Conservation (phyloP, 2,113 vertebrate species). For the Perca flavescens region DNA sequence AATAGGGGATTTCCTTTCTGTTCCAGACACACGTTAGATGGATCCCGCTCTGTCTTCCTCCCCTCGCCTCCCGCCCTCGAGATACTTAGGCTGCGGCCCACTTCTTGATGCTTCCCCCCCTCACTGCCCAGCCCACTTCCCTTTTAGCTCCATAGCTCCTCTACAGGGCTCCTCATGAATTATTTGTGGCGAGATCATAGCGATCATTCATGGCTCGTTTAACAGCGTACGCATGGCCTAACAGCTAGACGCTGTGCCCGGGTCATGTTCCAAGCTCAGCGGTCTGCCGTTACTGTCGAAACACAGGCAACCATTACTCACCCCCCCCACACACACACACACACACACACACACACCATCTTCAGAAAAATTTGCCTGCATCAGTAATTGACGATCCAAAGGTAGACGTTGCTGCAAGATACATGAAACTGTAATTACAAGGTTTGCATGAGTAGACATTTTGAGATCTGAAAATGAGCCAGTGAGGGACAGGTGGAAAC, state of each 20-base stretch:
- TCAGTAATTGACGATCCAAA: no score
- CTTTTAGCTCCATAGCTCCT: slow-evolving; percentile 69
- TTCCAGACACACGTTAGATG: slow-evolving; percentile 60
- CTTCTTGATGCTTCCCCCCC: slow-evolving; percentile 9
- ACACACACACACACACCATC: no score
- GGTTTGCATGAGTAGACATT: slow-evolving; percentile 20
- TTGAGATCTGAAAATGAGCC: slow-evolving; percentile 29
- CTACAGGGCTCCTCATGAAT: slow-evolving; percentile 81
- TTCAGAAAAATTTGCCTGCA: no score
- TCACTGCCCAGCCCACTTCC: neutral
- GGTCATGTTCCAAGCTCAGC: slow-evolving; percentile 72
- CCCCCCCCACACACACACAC: neutral
- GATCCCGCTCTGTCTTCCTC: slow-evolving; percentile 15
- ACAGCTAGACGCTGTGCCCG: slow-evolving; percentile 64
- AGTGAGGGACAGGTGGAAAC: slow-evolving; percentile 38
- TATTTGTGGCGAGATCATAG: slow-evolving; percentile 84
- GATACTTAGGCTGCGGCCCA: slow-evolving; percentile 47
- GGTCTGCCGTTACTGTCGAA: slow-evolving; percentile 63
- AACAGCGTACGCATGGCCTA: slow-evolving; percentile 75
- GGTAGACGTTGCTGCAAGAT: neutral
- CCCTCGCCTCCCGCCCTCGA: slow-evolving; percentile 1
- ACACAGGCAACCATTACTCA: slow-evolving; percentile 34
- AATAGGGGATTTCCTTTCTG: slow-evolving; percentile 66
- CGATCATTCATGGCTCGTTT: slow-evolving; percentile 83
- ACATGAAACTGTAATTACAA: slow-evolving; percentile 5